These are phyloP conservation scores for Glossophaga mutica DNA, from an alignment of 2,797 vertebrate genomes.

Conservation along the genomic window DNA sequence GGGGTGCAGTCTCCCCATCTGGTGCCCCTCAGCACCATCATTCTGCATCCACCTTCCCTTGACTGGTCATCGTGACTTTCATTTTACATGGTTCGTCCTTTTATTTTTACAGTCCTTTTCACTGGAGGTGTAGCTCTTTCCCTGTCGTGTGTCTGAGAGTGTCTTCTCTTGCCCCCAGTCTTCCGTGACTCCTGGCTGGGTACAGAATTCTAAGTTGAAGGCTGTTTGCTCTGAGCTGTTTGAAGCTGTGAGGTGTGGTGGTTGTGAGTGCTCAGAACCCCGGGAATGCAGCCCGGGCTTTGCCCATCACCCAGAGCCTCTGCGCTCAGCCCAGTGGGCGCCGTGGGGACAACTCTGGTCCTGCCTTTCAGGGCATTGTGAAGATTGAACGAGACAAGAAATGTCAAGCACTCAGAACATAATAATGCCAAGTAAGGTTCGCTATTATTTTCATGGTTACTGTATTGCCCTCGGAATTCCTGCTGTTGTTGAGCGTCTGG, in stretches of 20 bases:
- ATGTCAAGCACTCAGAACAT: background rate
- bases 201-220: background rate
- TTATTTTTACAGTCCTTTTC: background rate
- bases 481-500: background rate
- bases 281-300: background rate
- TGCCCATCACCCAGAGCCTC: background rate
- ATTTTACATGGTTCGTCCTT: background rate
- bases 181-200: background rate
- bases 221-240: background rate
- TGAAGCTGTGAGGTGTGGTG: background rate
- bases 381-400: background rate
- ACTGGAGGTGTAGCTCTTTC: background rate
- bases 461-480: background rate
- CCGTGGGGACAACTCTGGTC: background rate
- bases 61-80: background rate
- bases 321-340: background rate
- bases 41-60: background rate
- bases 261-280: background rate
- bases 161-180: background rate
- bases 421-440: background rate
- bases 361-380: background rate
- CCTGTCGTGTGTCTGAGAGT: background rate
- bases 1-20: background rate
- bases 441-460: background rate
- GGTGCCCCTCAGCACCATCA: fast-evolving